Conservation (phyloP, 2,797 vertebrate species). For the Phylloscopus collybita region DNA sequence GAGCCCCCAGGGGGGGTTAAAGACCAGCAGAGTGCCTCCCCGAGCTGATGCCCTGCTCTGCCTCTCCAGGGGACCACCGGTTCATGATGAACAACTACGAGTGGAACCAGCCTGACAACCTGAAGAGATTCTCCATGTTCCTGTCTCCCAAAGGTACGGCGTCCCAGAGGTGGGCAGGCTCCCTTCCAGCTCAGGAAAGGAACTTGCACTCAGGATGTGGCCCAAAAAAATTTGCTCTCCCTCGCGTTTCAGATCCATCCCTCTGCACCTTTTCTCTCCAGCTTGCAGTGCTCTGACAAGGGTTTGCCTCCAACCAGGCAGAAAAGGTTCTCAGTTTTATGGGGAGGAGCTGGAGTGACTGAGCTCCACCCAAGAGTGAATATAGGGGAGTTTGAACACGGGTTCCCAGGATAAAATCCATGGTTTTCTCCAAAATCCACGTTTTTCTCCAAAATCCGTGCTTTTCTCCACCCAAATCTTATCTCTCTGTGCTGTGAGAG, state of each 20-base stretch:
- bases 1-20: neutral
- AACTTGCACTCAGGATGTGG: too few relatives aligned
- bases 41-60: neutral
- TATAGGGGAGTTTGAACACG: neutral
- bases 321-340: neutral
- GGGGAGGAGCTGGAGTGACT: neutral
- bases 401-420: neutral
- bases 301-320: neutral
- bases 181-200: neutral
- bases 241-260: neutral
- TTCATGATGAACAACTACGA: constrained; percentile 78
- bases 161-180: neutral
- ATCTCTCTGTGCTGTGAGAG: neutral
- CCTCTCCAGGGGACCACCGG: constrained; percentile 72
- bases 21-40: neutral
- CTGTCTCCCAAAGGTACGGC: constrained; percentile 78
- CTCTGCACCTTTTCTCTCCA: neutral
- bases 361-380: neutral
- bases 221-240: neutral
- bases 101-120: constrained; percentile 75
- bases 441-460: neutral
- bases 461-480: neutral
- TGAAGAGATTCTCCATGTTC: constrained; percentile 83
- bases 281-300: neutral
- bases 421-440: neutral